These are phyloP conservation scores for Andrena hattorfiana DNA, from an alignment of 2,888 invertebrate species.

Conservation along the genomic window DNA sequence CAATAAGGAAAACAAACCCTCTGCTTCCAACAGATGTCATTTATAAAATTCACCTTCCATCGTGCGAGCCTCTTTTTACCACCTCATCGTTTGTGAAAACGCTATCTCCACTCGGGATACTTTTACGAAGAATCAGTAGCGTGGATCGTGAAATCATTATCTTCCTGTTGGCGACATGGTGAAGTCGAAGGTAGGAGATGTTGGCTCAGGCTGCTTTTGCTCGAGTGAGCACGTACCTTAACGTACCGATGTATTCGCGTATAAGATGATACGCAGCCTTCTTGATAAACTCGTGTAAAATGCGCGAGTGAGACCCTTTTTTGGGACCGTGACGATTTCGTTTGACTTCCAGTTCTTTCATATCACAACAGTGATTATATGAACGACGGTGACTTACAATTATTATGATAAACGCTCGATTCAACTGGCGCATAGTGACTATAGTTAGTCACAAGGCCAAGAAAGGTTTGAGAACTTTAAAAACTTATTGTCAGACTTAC, in stretches of 20 bases:
- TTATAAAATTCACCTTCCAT: neutral
- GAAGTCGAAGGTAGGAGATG: too few species aligned
- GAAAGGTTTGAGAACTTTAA: neutral
- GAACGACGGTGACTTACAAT: neutral
- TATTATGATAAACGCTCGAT: neutral
- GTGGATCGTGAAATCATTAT: conserved; percentile 37
- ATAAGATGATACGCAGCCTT: too few species aligned
- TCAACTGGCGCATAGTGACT: neutral
- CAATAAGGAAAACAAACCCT: neutral
- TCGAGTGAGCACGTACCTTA: too few species aligned
- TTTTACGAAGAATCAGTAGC: neutral
- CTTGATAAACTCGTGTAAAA: too few species aligned
- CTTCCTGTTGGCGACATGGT: conserved; percentile 18
- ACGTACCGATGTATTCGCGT: too few species aligned
- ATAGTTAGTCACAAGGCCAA: neutral
- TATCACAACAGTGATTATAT: neutral
- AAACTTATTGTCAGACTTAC: neutral
- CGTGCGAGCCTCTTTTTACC: conserved; percentile 11
- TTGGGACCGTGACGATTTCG: too few species aligned
- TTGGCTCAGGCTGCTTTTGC: too few species aligned
- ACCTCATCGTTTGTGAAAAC: conserved; percentile 20
- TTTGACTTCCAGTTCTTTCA: neutral
- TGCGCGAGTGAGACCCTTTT: too few species aligned
- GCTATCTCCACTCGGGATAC: neutral
- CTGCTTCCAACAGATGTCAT: neutral